Conservation (phyloP, 2,797 vertebrate genomes). For the Tenualosa thibaudeaui region DNA sequence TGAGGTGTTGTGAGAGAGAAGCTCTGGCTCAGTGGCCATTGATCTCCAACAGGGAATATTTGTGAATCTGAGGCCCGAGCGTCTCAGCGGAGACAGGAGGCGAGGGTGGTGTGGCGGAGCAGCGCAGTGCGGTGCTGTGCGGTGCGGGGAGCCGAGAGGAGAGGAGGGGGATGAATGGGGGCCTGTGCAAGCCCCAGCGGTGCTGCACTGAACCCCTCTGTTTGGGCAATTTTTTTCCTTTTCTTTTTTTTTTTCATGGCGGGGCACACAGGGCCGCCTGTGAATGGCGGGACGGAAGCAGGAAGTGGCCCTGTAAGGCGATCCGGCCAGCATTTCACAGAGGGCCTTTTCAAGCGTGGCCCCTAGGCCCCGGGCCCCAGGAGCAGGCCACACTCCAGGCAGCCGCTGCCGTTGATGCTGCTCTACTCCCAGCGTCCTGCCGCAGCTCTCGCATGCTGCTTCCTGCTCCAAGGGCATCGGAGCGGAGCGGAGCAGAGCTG, state of each 20-base stretch:
- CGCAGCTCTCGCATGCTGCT: conserved; percentile 58
- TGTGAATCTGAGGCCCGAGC: conserved; percentile 60
- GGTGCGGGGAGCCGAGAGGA: neutral
- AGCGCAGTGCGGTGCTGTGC: neutral
- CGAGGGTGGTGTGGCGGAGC: neutral
- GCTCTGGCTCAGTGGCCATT: conserved; percentile 46
- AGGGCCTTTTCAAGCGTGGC: conserved; percentile 76
- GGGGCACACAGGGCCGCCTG: conserved; percentile 77
- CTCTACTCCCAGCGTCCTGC: conserved; percentile 76
- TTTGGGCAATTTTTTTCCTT: conserved; percentile 53
- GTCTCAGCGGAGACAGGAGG: neutral
- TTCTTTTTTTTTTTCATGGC: conserved; percentile 45
- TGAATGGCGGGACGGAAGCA: conserved; percentile 85
- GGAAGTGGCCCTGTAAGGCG: conserved; percentile 85
- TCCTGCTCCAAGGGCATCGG: conserved; percentile 57
- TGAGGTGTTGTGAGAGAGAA: conserved; percentile 13
- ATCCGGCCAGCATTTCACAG: conserved; percentile 74
- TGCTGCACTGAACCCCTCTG: conserved; percentile 76
- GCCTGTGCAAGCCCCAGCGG: conserved; percentile 75
- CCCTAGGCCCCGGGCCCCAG: conserved; percentile 68
- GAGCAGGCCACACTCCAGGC: conserved; percentile 67
- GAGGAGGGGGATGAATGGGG: conserved; percentile 74
- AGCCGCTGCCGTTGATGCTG: conserved; percentile 42
- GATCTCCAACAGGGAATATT: conserved; percentile 65
- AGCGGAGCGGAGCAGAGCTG: conserved; percentile 20